Conservation (phyloP, 2,888 invertebrate genomes). For the Spilarctia lutea region DNA sequence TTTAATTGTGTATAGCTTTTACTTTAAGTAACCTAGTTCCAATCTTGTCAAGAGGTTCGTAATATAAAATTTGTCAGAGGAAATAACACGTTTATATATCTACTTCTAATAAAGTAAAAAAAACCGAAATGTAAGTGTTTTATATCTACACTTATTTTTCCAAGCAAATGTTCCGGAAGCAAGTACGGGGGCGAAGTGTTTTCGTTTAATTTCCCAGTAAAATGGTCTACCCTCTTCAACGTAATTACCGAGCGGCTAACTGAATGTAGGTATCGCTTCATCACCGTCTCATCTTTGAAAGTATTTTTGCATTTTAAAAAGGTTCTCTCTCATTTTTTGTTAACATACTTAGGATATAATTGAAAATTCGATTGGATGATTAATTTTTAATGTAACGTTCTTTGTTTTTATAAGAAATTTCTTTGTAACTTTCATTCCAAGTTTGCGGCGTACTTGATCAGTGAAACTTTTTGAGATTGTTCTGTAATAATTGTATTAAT, state of each 20-base stretch:
- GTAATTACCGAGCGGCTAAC: conserved; percentile 75
- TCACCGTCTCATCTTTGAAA: conserved; percentile 67
- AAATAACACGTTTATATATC: background rate
- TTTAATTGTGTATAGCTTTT: background rate
- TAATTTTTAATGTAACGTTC: conserved; percentile 38
- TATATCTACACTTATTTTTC: conserved; percentile 50
- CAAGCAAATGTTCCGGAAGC: conserved; percentile 51
- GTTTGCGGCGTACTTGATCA: conserved; percentile 8
- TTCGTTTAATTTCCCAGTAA: conserved; percentile 81
- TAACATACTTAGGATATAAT: conserved; percentile 56
- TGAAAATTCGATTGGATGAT: conserved; percentile 59
- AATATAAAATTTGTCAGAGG: background rate
- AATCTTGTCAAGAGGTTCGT: background rate
- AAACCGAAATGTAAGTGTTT: conserved; percentile 33
- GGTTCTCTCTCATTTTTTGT: conserved; percentile 56
- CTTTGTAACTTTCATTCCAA: conserved; percentile 12
- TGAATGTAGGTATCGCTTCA: conserved; percentile 71
- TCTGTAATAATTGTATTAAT: background rate
- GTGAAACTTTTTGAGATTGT: conserved; percentile 7
- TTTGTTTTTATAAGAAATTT: conserved; percentile 18
- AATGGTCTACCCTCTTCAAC: conserved; percentile 75
- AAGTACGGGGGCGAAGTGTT: conserved; percentile 68
- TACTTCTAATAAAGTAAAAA: background rate
- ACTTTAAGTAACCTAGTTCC: background rate
- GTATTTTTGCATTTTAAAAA: conserved; percentile 75